phyloP scores from a whole-genome alignment of 2,113 vertebrate genomes.

The Lepus europaeus region DNA sequence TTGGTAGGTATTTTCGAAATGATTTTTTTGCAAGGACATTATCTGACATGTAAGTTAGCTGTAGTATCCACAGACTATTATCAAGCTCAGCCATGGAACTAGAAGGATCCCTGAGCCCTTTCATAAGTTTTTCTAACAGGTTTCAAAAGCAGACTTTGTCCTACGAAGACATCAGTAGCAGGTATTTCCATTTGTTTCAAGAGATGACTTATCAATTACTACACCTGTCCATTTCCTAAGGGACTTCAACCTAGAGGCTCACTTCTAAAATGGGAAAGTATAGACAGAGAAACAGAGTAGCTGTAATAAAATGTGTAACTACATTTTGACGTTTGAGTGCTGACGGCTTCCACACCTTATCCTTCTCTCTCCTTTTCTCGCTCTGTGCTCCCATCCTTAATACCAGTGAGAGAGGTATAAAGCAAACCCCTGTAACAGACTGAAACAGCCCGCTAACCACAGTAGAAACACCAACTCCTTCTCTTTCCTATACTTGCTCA shows the following conservation, averaged over 20 bases:
- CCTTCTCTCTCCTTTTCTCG: background rate
- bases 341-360: background rate
- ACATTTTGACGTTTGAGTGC: background rate
- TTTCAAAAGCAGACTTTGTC: background rate
- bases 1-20: background rate
- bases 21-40: background rate
- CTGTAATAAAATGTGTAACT: background rate
- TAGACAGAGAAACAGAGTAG: background rate
- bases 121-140: background rate
- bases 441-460: background rate
- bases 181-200: background rate
- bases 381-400: background rate
- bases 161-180: background rate
- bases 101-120: background rate
- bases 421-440: background rate
- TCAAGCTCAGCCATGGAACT: background rate
- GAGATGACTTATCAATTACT: background rate
- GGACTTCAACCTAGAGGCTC: background rate
- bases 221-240: background rate
- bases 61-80: fast-evolving
- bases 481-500: background rate
- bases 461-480: background rate
- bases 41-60: background rate
- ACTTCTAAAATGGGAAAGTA: background rate
- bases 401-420: background rate